These are phyloP conservation scores for Cephus cinctus DNA, from an alignment of 1,140 invertebrate genomes.

Conservation along the genomic window DNA sequence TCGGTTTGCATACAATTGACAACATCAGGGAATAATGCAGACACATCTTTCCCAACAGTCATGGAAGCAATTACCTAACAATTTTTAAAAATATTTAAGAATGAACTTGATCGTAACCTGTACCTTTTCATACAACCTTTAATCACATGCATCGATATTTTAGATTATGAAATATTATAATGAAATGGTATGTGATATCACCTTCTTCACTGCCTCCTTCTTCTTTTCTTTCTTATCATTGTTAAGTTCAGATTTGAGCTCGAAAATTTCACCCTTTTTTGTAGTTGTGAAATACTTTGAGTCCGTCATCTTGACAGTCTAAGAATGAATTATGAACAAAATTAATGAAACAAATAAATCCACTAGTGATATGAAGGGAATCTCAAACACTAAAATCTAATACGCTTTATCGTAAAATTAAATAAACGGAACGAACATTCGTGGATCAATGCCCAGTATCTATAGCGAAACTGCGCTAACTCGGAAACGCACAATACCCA, in stretches of 20 bases:
- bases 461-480: too few species aligned
- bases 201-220: slow-evolving; percentile 99
- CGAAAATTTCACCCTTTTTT: slow-evolving; percentile 99
- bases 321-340: too few species aligned
- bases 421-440: too few species aligned
- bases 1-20: slow-evolving; percentile 99
- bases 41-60: slow-evolving; percentile 98
- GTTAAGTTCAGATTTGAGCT: slow-evolving; percentile 98
- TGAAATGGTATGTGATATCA: slow-evolving; percentile 35
- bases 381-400: too few species aligned
- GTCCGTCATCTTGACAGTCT: slow-evolving; percentile 84
- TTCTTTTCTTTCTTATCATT: slow-evolving; percentile 99
- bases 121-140: slow-evolving; percentile 13
- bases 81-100: slow-evolving; percentile 14
- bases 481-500: too few species aligned
- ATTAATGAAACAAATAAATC: too few species aligned
- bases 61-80: slow-evolving; percentile 96
- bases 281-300: slow-evolving; percentile 99
- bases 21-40: slow-evolving; percentile 97
- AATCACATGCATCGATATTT: slow-evolving; percentile 5
- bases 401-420: too few species aligned
- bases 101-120: slow-evolving; percentile 3
- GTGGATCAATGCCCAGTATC: too few species aligned
- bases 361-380: too few species aligned
- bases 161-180: slow-evolving; percentile 2